Evolutionary conservation across 2,888 invertebrate species (phyloP), one percentile per base, ranked within the genome.

Genomic region (Dermolepida albohirtum): DNA sequence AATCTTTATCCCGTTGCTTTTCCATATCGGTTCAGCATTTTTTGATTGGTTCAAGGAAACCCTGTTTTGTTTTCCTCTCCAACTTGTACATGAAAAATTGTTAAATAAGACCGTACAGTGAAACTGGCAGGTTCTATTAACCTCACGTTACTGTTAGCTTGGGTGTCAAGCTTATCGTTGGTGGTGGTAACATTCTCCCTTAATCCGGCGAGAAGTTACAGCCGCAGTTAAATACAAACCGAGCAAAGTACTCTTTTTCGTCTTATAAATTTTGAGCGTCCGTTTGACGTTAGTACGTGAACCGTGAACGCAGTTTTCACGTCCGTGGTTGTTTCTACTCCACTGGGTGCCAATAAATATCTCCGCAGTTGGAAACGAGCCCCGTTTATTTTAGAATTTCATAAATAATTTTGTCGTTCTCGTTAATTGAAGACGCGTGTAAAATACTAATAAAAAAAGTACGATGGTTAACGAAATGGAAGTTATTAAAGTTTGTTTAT

Each of bases 61-160:
- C n/a, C n/a, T n/a, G n/a, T n/a, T n/a, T n/a, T n/a, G n/a, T n/a
- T n/a, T n/a, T n/a, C n/a, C n/a, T n/a, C n/a, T n/a, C n/a, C n/a
- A n/a, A n/a, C n/a, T 52, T 54, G 0, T 16, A 41, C 17, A 1
- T 6, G 14, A 5, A 6, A 54, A 14, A 40, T 54, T 54, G 54
- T 40, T 40, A 40, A 54, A 54, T 54, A 40, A 29, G 40, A 54
- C 16, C 40, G 10, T 17, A 11, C 40, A 54, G 40, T 17, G 40
- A 40, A 54, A 54, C 17, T 40, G 54, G 54, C 54, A 54, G 40
- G 11, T 54, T n/a, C 40, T 12, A 54, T 54, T 54, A 54, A 54
- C 40, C 40, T 40, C 29, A 11, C 14, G 16, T 16, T 16, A 40
- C 14, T 16, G 16, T 40, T 39, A 54, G 29, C 16, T 54, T 5